A percentile compares a stretch with the other conserved stretches of the same genome.
Evolutionary conservation across 2,113 vertebrate genomes (phyloP).

Genomic region (pig (Sus scrofa)): DNA sequence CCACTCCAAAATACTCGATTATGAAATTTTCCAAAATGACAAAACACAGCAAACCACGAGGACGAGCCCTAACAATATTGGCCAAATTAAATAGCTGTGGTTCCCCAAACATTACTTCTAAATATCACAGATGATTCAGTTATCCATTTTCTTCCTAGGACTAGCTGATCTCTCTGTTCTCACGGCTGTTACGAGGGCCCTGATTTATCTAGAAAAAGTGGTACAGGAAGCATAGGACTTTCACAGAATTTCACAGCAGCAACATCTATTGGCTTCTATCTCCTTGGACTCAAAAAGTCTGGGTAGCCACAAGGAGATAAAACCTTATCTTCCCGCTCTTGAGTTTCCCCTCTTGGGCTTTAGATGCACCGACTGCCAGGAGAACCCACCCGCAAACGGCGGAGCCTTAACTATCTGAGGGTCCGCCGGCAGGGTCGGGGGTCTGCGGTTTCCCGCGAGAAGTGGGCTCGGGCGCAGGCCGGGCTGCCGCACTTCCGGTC

Average conservation of each 20-base stretch:
- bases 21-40: conserved; percentile 10
- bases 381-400: fast-evolving
- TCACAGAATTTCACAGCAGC: not conserved
- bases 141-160: not conserved
- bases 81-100: not conserved
- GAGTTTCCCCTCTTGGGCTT: not conserved
- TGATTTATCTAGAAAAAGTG: not conserved
- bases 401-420: fast-evolving
- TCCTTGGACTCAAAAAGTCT: not conserved
- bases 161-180: not conserved
- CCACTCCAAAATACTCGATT: not conserved
- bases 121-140: not conserved
- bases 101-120: not conserved
- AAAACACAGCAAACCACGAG: not conserved
- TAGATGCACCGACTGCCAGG: fast-evolving
- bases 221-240: not conserved
- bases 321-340: not conserved
- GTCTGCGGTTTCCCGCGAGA: fast-evolving
- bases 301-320: not conserved
- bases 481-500: conserved; percentile 64
- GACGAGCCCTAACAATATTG: not conserved
- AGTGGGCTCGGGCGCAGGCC: not conserved
- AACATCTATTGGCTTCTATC: not conserved
- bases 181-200: not conserved
- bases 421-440: no score